phyloP scores from a whole-genome alignment of 2,797 vertebrate genomes.

The Strix occidentalis region DNA sequence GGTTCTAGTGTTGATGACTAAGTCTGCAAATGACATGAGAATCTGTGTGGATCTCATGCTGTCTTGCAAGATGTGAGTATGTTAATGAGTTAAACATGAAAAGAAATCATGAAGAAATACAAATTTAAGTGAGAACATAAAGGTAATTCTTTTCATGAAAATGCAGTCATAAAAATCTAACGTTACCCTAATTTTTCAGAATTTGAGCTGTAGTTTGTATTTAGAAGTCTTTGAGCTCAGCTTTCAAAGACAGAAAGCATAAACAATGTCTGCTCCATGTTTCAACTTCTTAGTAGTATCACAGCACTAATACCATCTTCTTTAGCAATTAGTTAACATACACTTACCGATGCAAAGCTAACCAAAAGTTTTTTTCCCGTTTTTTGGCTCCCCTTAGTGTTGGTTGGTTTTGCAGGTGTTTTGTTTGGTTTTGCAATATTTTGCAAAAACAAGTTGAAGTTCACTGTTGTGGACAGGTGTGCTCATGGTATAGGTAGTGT shows the following conservation, averaged over 20 bases:
- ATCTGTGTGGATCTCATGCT: neutral
- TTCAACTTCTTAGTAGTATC: neutral
- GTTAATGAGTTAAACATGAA: neutral
- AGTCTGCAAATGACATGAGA: neutral
- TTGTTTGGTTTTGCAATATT: neutral
- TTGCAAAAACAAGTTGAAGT: neutral
- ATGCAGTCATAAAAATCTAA: neutral
- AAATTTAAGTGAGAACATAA: neutral
- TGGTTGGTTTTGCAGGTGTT: neutral
- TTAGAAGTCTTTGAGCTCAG: neutral
- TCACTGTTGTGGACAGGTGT: neutral
- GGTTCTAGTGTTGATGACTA: neutral
- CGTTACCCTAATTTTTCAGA: neutral
- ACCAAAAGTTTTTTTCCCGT: neutral
- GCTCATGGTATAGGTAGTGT: neutral
- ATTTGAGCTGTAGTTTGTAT: neutral
- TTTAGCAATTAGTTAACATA: neutral
- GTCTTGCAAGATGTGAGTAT: neutral
- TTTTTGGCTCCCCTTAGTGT: neutral
- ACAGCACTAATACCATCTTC: neutral
- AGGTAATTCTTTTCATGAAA: neutral
- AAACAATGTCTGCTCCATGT: neutral
- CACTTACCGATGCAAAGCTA: neutral
- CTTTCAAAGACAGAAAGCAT: neutral
- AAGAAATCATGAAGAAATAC: neutral